These are phyloP conservation scores for Microcebus jonahi DNA, from an alignment of 2,113 vertebrate species.

Conservation along the genomic window DNA sequence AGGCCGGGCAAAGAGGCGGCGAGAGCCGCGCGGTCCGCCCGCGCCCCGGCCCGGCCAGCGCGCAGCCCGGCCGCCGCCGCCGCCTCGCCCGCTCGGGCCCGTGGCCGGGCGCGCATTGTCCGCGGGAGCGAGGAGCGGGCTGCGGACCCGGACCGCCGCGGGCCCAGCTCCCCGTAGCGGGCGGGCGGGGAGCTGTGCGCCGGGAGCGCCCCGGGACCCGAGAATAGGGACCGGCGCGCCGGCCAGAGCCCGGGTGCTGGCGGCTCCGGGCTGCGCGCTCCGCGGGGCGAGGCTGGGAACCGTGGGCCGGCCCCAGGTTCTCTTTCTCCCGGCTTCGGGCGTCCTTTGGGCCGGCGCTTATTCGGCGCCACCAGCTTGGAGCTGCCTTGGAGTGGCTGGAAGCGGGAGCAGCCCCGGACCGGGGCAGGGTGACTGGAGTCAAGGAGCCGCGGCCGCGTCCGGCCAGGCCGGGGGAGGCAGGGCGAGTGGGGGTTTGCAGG, in stretches of 20 bases:
- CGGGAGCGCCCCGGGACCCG: background rate
- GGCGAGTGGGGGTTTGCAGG: background rate
- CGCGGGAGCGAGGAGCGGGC: background rate
- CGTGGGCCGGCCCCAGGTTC: background rate
- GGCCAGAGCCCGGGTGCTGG: background rate
- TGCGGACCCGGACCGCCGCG: background rate
- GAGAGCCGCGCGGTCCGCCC: background rate
- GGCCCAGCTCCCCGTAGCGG: background rate
- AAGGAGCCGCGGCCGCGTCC: background rate
- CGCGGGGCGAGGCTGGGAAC: background rate
- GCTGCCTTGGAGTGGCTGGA: conserved; percentile 39
- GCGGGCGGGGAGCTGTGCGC: conserved; percentile 29
- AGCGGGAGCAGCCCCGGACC: background rate
- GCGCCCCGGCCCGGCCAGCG: conserved; percentile 45
- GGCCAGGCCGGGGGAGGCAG: background rate
- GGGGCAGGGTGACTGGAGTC: conserved; percentile 12
- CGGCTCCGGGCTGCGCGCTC: background rate
- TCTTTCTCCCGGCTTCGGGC: background rate
- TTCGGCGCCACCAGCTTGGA: conserved; percentile 9
- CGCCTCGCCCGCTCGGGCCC: background rate
- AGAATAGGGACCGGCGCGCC: background rate
- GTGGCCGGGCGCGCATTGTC: conserved; percentile 62
- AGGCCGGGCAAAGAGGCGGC: conserved; percentile 63
- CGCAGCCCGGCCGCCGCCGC: background rate
- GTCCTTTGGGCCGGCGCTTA: background rate